Evolutionary conservation across 2,888 invertebrate species (phyloP), one percentile per base, ranked within the genome.

Genomic region (Muscina levida): DNA sequence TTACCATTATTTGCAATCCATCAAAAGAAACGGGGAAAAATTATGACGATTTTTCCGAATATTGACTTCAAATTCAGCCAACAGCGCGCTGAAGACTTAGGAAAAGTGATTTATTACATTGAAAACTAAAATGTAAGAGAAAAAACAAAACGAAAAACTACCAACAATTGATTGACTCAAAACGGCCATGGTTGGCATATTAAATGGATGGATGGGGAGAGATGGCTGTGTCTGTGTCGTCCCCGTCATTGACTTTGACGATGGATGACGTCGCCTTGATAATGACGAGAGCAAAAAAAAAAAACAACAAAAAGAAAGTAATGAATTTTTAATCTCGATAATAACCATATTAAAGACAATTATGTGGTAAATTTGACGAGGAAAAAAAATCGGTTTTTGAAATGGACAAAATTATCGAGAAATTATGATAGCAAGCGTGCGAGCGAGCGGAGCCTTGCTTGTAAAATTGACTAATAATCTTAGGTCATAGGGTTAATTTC

Each of bases 321-420:
- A 74, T 74, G 67, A 74, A 59, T 59, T 74, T 73, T 67, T 70
- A 76, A 76, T 76, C 62, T 70, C 65, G 42, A 76, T 72, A 72
- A 70, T 80, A 76, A 76, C 76, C 57, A 72, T 65, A 80, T 70
- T 76, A 72, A 56, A 80, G 48, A n/a, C 70, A 80, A 80, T 80
- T 80, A 79, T 76, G 72, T 37, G 76, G 76, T 80, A 70, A 57
- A 74, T 62, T 62, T 62, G 31, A 31, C 3, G 31, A 5, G 4
- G 31, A 31, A 31, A 31, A 31, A 31, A 31, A 31, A 31, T 51
- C 19, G 8, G 19, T 19, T 51, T 19, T 3, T 51, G 3, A 31
- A 3, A n/a, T n/a, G n/a, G n/a, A 56, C 56, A 56, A 24, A 24
- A n/a, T 10, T 8, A 13, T 22, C 22, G 24, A 53, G 1, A 44